Base-by-base conservation (phyloP, 1,140 invertebrate species). In the Sitobion miscanthi region DNA sequence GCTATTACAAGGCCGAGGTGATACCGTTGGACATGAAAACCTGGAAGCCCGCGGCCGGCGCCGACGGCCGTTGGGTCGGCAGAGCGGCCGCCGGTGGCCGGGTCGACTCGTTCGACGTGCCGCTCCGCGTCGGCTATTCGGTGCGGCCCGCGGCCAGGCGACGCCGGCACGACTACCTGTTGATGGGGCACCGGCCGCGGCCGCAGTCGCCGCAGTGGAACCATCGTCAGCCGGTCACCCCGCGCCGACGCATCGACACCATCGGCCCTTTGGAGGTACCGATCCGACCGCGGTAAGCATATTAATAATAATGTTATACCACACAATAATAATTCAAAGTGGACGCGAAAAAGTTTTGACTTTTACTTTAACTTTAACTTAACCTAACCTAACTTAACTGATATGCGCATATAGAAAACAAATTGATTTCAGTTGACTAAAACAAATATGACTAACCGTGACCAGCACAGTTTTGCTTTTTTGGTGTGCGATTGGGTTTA, bases 21-120 rank as follows among this genome's bases (percentile, higher is more conserved):
- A 91, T 91, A 82, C 90, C 90, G 90, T 91, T 91, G 90, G 90
- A 91, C 90, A 91, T 52, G 69, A 77, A 83, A 5, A 91, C 90
- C 9, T 91, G 90, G 90, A 91, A 91, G 17, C 90, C 90, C 42
- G 42, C 77, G 25, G 21, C 21, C 23, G 35, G 42, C 17, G 54
- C 89, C 38, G 42, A 85, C 38, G 83, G 23, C 85, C 42, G 49
- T 2, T 54, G 87, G 49, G 49, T 21, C 49, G 52, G 87, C 49
- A 54, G 49, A n/a, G 30, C 45, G 23, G 20, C 35, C 49, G n/a
- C 23, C 49, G 49, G 5, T 52, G 87, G n/a, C 62, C 62, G 62
- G 62, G 4, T 3, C 87, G 87, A 54, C 35, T 52, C 69, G 30
- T 35, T 91, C 17, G 90, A 91, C n/a, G 90, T 91, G 45, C 90